Percentiles rank a stretch among this genome's conserved stretches.
phyloP scores from a whole-genome alignment of 2,113 vertebrate genomes.

The Nyctibius bracteatus region DNA sequence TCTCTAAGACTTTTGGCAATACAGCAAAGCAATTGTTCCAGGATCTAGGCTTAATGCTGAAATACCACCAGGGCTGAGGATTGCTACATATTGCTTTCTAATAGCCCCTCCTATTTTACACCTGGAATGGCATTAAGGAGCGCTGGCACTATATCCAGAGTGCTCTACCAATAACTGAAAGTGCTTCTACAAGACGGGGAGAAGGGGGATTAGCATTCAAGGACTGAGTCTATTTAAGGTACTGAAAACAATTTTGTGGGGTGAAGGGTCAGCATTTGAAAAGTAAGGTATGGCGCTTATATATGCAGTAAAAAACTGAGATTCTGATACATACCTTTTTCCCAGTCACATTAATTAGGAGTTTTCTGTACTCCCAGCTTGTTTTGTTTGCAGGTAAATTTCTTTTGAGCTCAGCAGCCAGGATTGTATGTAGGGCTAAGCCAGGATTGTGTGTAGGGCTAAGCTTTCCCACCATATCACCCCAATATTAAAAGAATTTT shows the following conservation, averaged over 20 bases:
- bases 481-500: constrained; percentile 57
- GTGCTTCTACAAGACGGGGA: neutral
- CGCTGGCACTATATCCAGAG: neutral
- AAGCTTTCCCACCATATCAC: constrained; percentile 53
- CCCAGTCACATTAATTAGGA: neutral
- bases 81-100: neutral
- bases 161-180: neutral
- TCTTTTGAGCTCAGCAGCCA: constrained; percentile 46
- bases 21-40: neutral
- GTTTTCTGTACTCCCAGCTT: constrained; percentile 5
- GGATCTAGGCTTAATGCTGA: neutral
- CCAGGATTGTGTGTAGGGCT: constrained; percentile 29
- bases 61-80: neutral
- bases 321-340: neutral
- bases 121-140: constrained; percentile 2
- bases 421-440: constrained; percentile 24
- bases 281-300: neutral
- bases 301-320: neutral
- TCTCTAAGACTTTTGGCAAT: neutral
- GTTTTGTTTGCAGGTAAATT: constrained; percentile 47
- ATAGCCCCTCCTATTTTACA: neutral
- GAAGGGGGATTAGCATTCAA: neutral
- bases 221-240: neutral
- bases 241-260: neutral
- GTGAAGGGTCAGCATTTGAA: neutral